Evolutionary conservation across 2,888 invertebrate species (phyloP).

Genomic region (Pseudococcus jackbeardsleyi): DNA sequence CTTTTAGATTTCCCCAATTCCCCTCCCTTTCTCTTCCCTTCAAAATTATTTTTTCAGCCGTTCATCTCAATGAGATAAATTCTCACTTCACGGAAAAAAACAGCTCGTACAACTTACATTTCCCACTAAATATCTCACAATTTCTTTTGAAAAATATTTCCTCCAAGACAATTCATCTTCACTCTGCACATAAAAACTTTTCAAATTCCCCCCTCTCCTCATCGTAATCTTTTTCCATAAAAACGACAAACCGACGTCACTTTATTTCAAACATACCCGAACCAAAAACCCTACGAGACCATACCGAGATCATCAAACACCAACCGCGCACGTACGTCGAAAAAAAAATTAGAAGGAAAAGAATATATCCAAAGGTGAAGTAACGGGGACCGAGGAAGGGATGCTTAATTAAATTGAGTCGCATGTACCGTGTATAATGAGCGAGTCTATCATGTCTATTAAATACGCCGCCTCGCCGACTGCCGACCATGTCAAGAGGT

Average conservation of each 20-base stretch:
- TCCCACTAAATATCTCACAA: too few species aligned
- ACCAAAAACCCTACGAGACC: neutral
- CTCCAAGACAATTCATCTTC: too few species aligned
- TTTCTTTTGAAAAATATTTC: too few species aligned
- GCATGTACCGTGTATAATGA: constrained; percentile 32
- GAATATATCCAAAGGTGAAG: neutral
- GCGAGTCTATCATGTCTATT: constrained; percentile 20
- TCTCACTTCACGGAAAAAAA: too few species aligned
- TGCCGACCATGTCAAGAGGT: neutral
- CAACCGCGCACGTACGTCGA: neutral
- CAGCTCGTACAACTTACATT: too few species aligned
- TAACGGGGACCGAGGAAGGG: neutral
- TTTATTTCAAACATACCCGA: neutral
- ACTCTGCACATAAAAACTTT: neutral
- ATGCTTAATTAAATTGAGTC: constrained; percentile 24
- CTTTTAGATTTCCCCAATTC: too few species aligned
- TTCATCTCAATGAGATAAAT: too few species aligned
- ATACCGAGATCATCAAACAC: neutral
- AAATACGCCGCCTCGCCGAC: neutral
- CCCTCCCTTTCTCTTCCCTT: too few species aligned
- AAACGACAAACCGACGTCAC: neutral
- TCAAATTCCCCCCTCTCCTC: neutral
- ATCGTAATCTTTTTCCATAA: neutral
- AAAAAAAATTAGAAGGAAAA: neutral
- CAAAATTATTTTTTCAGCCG: too few species aligned